Evolutionary conservation across 2,888 invertebrate species (phyloP), one percentile per base, ranked within the genome.

Genomic region (Cyclophora albipunctata): DNA sequence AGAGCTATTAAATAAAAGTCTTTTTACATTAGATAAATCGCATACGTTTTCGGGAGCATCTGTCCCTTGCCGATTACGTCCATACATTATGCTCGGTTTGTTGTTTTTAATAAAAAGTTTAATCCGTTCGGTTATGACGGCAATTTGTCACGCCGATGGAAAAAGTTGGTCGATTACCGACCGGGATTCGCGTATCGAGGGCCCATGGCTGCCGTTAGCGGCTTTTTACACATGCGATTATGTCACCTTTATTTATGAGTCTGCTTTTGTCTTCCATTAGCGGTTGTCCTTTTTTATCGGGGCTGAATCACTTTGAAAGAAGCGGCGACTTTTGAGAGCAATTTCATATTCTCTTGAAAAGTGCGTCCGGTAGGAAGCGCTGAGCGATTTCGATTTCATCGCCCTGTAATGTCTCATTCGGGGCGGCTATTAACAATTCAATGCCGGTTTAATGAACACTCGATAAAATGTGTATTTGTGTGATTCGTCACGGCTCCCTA

Each of bases 41-140:
- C 76, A 67, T 66, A 71, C 81, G 86, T 83, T 84, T 84, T 84
- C 78, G 82, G 83, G 76, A 83, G 81, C 86, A 88, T 87, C 85
- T 88, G 87, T 86, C 85, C 85, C 84, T 78, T 80, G 78, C 81
- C 83, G 84, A 86, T 86, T 85, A 85, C 84, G 77, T 72, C 81
- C 78, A 83, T 85, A 86, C 86, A 86, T 87, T 87, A 86, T 86
- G 79, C 86, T 78, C 84, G 81, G 86, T 86, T 86, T 87, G 86
- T 86, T 87, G 86, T 87, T 86, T 86, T 87, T 87, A 87, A 86
- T 87, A 87, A 87, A 87, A 87, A 87, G 86, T 87, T 87, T 86
- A 87, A 87, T 87, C 85, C 85, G 82, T 85, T 83, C 84, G 77
- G 84, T 87, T 87, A 87, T 87, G 87, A 83, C 76, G 76, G 86